Base-by-base conservation (phyloP, 30 jellyfish, hydroid and myxozoan genomes). In the Hydractinia symbiolongicarpus region DNA sequence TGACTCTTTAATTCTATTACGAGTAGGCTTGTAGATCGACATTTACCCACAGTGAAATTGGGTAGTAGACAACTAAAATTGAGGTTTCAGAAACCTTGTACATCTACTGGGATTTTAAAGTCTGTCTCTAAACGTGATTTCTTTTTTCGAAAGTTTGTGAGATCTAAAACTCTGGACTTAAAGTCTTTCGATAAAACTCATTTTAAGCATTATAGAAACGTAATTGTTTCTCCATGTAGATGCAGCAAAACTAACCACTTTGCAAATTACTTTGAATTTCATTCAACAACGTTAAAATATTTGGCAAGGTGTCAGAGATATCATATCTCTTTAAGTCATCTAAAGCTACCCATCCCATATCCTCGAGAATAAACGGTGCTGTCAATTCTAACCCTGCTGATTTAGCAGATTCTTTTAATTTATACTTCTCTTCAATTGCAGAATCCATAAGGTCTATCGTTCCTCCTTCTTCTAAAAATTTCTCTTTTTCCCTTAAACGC, bases 271-370 rank as follows among this genome's bases (percentile, higher is more conserved):
- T n/a, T n/a, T n/a, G n/a, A n/a, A n/a, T n/a, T n/a, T n/a, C n/a
- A n/a, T n/a, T n/a, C n/a, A n/a, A n/a, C n/a, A n/a, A n/a, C n/a
- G 16, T 62, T 50, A 7, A 15, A 62, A 62, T 6, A 62, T 62
- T 62, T 62, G 73, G 73, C 73, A 5, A 62, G 73, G 73, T 62
- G 9, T 62, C 73, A 62, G 5, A 5, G 73, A 62, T 5, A 62
- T 62, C 73, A 62, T 62, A 5, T 62, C 73, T n/a, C 5, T 9
- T 9, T 6, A 62, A 62, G 30, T 9, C 73, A 6, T 5, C 5
- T 40, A 6, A 6, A 5, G 7, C 5, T 62, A 9, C 73, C 9
- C 16, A 62, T 15, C 9, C 73, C 30, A 5, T 62, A 5, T 62
- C 73, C 16, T 50, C 30, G 5, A 62, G 73, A 62, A 62, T 9